A percentile compares a stretch with the other conserved stretches of the same genome.
These are phyloP conservation scores for Eulithis testata DNA, from an alignment of 2,888 invertebrate species.

Conservation along the genomic window DNA sequence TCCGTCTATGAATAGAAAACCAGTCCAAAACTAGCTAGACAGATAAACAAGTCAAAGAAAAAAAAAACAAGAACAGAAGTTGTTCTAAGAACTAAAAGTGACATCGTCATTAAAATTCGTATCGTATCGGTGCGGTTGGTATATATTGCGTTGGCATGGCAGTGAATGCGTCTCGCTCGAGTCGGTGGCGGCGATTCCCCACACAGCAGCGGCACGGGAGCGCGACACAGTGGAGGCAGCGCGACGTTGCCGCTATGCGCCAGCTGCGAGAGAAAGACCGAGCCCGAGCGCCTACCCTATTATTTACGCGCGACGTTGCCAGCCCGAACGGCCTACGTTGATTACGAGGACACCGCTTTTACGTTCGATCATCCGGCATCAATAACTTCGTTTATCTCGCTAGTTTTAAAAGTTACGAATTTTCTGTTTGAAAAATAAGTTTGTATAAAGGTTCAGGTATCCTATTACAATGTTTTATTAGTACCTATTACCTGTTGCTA, in stretches of 20 bases:
- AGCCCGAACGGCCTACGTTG: conserved; percentile 80
- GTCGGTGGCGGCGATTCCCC: conserved; percentile 62
- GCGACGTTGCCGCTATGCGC: conserved; percentile 81
- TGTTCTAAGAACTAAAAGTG: conserved; percentile 54
- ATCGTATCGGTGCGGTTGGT: conserved; percentile 66
- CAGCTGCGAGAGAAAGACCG: conserved; percentile 84
- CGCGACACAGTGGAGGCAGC: conserved; percentile 63
- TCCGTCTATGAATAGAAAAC: not conserved
- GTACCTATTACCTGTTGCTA: conserved; percentile 52
- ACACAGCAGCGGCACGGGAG: conserved; percentile 50
- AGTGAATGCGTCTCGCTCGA: conserved; percentile 70
- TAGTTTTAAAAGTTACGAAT: conserved; percentile 47
- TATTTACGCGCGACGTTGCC: conserved; percentile 84
- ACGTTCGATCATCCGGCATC: conserved; percentile 79
- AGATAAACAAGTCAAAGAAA: conserved; percentile 24
- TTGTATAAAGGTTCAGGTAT: conserved; percentile 36
- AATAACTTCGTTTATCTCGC: conserved; percentile 59
- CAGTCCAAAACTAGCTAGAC: not conserved
- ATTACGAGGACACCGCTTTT: conserved; percentile 85
- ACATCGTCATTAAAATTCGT: conserved; percentile 62
- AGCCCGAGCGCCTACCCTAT: conserved; percentile 83
- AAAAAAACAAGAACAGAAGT: conserved; percentile 33
- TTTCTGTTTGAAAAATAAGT: conserved; percentile 42
- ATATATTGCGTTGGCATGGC: conserved; percentile 72
- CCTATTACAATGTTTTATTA: conserved; percentile 17